Percentiles rank a stretch among this genome's conserved stretches.
phyloP scores from a whole-genome alignment of 1,140 invertebrate genomes.

The Leptinotarsa lineolata region DNA sequence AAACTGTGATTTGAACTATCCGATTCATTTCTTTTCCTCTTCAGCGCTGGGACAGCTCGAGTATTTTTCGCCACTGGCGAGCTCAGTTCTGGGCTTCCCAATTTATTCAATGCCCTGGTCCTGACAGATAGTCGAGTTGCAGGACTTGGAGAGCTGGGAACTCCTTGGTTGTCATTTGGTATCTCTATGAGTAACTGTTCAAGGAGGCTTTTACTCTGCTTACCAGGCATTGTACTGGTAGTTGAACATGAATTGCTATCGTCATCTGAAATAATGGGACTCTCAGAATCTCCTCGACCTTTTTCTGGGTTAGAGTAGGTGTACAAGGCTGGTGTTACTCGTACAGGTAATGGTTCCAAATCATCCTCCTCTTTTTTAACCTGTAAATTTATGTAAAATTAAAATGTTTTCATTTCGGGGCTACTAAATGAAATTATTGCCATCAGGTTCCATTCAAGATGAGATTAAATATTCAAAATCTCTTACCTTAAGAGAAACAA shows the following conservation, averaged over 20 bases:
- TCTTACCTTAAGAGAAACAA: conserved; percentile 34
- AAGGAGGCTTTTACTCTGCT: conserved; percentile 64
- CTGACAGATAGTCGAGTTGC: conserved; percentile 58
- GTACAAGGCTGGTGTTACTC: conserved; percentile 73
- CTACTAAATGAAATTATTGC: no score
- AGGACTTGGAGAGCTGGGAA: conserved; percentile 49
- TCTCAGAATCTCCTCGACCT: conserved; percentile 43
- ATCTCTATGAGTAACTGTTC: conserved; percentile 80
- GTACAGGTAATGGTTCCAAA: conserved; percentile 64
- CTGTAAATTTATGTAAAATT: conserved; percentile 10
- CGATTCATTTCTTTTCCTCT: conserved; percentile 76
- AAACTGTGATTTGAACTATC: conserved; percentile 72
- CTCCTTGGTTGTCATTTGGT: conserved; percentile 58
- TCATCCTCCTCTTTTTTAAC: conserved; percentile 29
- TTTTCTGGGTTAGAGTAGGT: conserved; percentile 73
- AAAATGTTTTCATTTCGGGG: not conserved
- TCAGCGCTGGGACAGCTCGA: conserved; percentile 53
- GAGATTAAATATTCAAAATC: not conserved
- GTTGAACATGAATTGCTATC: conserved; percentile 42
- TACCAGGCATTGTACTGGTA: conserved; percentile 26
- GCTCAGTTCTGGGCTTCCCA: conserved; percentile 70
- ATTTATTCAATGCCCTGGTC: conserved; percentile 71
- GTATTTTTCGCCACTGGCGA: conserved; percentile 53
- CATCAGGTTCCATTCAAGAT: no score
- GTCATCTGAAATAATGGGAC: conserved; percentile 34